phyloP scores from a whole-genome alignment of 2,797 vertebrate species.

The Siniperca undulata region DNA sequence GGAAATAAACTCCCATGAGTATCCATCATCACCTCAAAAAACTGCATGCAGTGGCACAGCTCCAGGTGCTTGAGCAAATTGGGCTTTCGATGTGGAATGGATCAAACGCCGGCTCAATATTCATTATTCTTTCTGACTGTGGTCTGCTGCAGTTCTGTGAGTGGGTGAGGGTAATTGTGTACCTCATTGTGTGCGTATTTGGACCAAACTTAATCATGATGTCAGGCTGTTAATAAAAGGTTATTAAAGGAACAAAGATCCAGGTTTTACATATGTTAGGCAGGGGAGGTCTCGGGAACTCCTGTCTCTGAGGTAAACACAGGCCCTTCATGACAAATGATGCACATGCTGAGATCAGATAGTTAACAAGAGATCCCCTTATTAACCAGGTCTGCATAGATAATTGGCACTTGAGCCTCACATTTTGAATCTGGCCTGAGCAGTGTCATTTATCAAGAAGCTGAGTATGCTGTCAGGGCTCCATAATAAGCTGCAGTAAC shows the following conservation, averaged over 20 bases:
- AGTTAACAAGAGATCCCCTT: constrained; percentile 99
- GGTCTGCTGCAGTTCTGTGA: constrained; percentile 80
- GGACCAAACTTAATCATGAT: constrained; percentile 97
- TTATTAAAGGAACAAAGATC: constrained; percentile 99
- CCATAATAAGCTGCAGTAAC: constrained; percentile 94
- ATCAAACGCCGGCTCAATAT: constrained; percentile 98
- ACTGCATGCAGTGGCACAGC: constrained; percentile 88
- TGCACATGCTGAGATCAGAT: constrained; percentile 97
- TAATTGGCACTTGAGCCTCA: constrained; percentile 99
- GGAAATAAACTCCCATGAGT: constrained; percentile 87
- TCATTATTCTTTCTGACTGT: constrained; percentile 96
- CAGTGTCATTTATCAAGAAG: constrained; percentile 98
- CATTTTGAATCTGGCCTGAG: constrained; percentile 98
- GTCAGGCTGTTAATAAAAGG: constrained; percentile 99
- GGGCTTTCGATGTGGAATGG: constrained; percentile 94
- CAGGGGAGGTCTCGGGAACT: constrained; percentile 92
- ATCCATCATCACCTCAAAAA: constrained; percentile 93
- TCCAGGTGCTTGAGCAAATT: constrained; percentile 98
- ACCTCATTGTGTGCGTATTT: constrained; percentile 82
- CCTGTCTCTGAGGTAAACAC: constrained; percentile 94
- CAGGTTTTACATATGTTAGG: constrained; percentile 99
- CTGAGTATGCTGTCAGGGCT: constrained; percentile 93
- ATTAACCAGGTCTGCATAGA: constrained; percentile 99
- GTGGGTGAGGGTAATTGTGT: constrained; percentile 79
- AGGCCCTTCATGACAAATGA: constrained; percentile 96